Evolutionary conservation across 2,113 vertebrate species (phyloP).

Genomic region (Syngnathus floridae): DNA sequence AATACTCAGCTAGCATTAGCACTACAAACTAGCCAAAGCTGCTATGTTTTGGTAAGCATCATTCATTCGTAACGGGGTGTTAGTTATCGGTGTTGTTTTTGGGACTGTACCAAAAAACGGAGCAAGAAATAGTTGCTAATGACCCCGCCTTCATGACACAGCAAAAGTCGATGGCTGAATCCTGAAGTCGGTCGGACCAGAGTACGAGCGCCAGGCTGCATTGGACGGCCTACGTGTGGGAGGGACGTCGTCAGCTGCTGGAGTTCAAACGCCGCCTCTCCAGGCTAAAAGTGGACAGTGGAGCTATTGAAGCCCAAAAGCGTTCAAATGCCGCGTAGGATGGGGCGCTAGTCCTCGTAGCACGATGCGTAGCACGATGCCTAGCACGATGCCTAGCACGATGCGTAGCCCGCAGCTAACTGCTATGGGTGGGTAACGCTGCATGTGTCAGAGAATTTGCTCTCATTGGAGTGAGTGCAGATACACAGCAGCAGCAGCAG

Average conservation of each 20-base stretch:
- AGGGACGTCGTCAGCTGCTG: constrained; percentile 2
- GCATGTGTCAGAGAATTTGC: constrained; percentile 6
- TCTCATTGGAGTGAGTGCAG: background rate
- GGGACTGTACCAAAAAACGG: too few relatives aligned
- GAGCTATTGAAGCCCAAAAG: background rate
- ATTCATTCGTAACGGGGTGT: too few relatives aligned
- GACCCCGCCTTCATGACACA: too few relatives aligned
- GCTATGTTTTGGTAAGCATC: too few relatives aligned
- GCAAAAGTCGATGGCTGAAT: background rate
- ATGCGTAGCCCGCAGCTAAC: constrained; percentile 21
- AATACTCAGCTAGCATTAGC: too few relatives aligned
- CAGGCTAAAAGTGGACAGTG: constrained; percentile 3
- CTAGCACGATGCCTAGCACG: constrained; percentile 10
- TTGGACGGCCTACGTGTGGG: background rate
- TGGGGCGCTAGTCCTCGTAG: constrained; percentile 28
- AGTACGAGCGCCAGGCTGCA: background rate
- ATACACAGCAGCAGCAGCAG: background rate
- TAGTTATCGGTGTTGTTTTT: too few relatives aligned
- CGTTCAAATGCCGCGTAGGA: constrained; percentile 18
- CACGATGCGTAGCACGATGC: constrained; percentile 11
- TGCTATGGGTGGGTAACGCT: background rate
- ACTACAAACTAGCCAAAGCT: too few relatives aligned
- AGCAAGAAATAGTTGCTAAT: too few relatives aligned
- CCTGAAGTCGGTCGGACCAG: too few relatives aligned
- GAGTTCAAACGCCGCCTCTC: constrained; percentile 7